Evolutionary conservation across 2,888 invertebrate genomes (phyloP).

Genomic region (Dascillus cervinus): DNA sequence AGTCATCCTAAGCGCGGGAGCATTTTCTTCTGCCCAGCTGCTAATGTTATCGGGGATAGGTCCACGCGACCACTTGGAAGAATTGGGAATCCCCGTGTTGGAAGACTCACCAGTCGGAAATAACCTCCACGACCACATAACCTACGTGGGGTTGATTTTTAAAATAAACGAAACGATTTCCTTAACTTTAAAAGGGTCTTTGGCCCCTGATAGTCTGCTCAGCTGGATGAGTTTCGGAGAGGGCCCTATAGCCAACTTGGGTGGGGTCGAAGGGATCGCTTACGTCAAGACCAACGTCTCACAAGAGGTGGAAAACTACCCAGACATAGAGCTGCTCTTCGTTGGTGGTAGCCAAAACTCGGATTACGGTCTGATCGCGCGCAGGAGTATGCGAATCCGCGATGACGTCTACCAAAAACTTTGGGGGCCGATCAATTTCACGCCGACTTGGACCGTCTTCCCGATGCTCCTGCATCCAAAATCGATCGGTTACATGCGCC

Average conservation of each 20-base stretch:
- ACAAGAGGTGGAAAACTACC: conserved; percentile 46
- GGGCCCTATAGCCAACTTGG: conserved; percentile 49
- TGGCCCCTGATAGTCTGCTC: conserved; percentile 28
- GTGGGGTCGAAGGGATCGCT: conserved; percentile 55
- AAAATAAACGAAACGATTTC: conserved; percentile 42
- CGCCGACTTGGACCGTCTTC: conserved; percentile 45
- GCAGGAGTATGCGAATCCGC: conserved; percentile 16
- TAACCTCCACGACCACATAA: conserved; percentile 60
- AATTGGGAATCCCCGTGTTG: conserved; percentile 52
- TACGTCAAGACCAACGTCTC: conserved; percentile 54
- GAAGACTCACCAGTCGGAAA: conserved; percentile 59
- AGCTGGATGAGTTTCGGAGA: conserved; percentile 41
- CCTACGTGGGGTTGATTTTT: conserved; percentile 52
- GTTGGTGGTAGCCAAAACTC: conserved; percentile 49
- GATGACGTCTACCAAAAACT: conserved; percentile 29
- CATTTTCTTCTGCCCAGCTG: conserved; percentile 74
- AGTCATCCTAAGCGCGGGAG: conserved; percentile 55
- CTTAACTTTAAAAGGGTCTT: conserved; percentile 6
- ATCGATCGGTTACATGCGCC: conserved; percentile 45
- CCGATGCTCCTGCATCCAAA: conserved; percentile 53
- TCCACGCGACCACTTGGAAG: conserved; percentile 50
- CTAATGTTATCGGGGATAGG: conserved; percentile 62
- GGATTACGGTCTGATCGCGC: conserved; percentile 42
- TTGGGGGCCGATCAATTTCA: conserved; percentile 39
- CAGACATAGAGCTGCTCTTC: conserved; percentile 59